These are phyloP conservation scores for Bambusicola thoracicus DNA, from an alignment of 2,113 vertebrate species.

Conservation along the genomic window DNA sequence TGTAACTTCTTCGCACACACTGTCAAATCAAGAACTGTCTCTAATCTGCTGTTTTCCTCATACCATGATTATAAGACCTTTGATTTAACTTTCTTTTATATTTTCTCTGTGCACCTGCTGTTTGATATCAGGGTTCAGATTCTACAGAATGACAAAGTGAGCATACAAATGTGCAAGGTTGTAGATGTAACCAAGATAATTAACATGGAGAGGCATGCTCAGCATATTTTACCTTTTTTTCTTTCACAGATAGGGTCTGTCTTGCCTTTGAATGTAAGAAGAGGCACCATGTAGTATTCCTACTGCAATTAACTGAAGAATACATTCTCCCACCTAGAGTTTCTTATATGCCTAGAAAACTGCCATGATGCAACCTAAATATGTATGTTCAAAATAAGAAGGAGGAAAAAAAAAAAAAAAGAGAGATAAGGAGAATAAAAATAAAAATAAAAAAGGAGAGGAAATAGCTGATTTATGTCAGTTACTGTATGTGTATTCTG, in stretches of 20 bases:
- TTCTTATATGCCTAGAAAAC: background rate
- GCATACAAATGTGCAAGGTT: slow-evolving; percentile 42
- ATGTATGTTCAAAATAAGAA: background rate
- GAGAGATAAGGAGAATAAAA: background rate
- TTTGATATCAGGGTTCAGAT: slow-evolving; percentile 39
- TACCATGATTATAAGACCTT: slow-evolving; percentile 23
- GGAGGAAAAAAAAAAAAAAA: background rate
- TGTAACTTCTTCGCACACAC: background rate
- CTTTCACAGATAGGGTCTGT: background rate
- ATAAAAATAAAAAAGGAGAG: background rate
- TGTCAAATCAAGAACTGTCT: background rate
- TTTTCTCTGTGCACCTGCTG: slow-evolving; percentile 44
- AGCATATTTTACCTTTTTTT: slow-evolving; percentile 42
- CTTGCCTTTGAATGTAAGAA: slow-evolving; percentile 50
- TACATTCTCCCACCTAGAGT: background rate
- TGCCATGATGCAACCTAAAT: slow-evolving; percentile 6
- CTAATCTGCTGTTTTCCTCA: slow-evolving; percentile 26
- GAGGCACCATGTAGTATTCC: background rate
- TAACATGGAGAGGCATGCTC: slow-evolving; percentile 36
- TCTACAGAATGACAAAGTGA: slow-evolving; percentile 44
- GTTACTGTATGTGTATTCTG: background rate
- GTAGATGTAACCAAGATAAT: slow-evolving; percentile 52
- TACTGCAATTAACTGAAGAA: slow-evolving; percentile 39
- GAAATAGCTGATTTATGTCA: background rate
- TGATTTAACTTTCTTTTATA: slow-evolving; percentile 44